phyloP scores from a whole-genome alignment of 1,140 invertebrate genomes.

The Pseudobourletiella spinata region DNA sequence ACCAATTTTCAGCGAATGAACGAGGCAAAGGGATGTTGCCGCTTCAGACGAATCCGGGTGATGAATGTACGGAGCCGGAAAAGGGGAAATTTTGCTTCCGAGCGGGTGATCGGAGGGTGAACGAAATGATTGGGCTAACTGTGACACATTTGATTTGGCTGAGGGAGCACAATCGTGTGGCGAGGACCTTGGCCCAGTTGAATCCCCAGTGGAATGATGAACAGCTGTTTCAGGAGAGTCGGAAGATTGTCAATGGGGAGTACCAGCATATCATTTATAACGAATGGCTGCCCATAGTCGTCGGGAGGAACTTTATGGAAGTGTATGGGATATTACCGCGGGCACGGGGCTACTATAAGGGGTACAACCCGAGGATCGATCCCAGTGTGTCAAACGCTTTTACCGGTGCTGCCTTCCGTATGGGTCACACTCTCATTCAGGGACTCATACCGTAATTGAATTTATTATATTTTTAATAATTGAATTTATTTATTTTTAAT shows the following conservation, averaged over 20 bases:
- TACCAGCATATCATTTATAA: conserved; percentile 78
- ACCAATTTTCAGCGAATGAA: neutral
- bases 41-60: conserved; percentile 1
- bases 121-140: conserved; percentile 46
- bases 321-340: conserved; percentile 21
- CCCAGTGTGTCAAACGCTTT: conserved; percentile 51
- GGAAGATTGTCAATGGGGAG: conserved; percentile 51
- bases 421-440: conserved; percentile 32
- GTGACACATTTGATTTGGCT: conserved; percentile 31
- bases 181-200: conserved; percentile 40
- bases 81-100: conserved; percentile 11
- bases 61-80: conserved; percentile 17
- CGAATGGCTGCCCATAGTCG: conserved; percentile 73
- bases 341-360: conserved; percentile 10
- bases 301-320: conserved; percentile 45
- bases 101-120: conserved; percentile 65
- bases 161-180: conserved; percentile 46
- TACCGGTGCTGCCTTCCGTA: conserved; percentile 49
- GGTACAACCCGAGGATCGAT: conserved; percentile 20
- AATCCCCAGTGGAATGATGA: conserved; percentile 50
- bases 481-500: neutral
- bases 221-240: conserved; percentile 42
- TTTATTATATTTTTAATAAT: neutral
- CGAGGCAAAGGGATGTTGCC: conserved; percentile 12
- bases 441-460: conserved; percentile 13